Evolutionary conservation across 1,140 invertebrate genomes (phyloP).

Genomic region (Nilaparvata lugens): DNA sequence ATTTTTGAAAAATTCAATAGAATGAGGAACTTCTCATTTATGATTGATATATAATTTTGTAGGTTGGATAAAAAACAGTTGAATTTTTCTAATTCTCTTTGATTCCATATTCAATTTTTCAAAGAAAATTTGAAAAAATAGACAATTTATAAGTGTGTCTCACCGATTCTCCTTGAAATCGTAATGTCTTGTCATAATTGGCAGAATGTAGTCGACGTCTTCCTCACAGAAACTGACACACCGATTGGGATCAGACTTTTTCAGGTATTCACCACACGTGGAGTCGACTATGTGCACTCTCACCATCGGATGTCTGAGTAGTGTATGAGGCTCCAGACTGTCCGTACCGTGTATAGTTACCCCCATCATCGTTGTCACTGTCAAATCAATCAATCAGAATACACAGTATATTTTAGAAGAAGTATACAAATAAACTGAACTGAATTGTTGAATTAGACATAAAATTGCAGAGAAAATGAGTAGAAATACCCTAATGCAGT

Average conservation of each 20-base stretch:
- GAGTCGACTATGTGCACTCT: conserved; percentile 24
- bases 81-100: too few relatives aligned
- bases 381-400: background rate
- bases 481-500: too few relatives aligned
- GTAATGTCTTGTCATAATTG: conserved; percentile 23
- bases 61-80: too few relatives aligned
- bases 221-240: conserved; percentile 22
- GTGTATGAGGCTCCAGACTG: conserved; percentile 16
- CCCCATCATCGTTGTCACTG: conserved; percentile 9
- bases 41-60: too few relatives aligned
- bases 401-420: background rate
- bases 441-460: background rate
- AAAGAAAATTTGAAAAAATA: too few relatives aligned
- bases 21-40: too few relatives aligned
- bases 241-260: conserved; percentile 16
- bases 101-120: too few relatives aligned
- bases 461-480: background rate
- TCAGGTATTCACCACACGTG: conserved; percentile 20
- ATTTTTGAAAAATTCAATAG: too few relatives aligned
- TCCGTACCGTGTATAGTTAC: conserved; percentile 19
- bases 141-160: conserved; percentile 3
- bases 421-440: background rate
- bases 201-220: conserved; percentile 20
- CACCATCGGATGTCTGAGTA: conserved; percentile 25
- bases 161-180: conserved; percentile 25